These are phyloP conservation scores for Pangasianodon gigas DNA, from an alignment of 2,113 vertebrate species.

Conservation along the genomic window DNA sequence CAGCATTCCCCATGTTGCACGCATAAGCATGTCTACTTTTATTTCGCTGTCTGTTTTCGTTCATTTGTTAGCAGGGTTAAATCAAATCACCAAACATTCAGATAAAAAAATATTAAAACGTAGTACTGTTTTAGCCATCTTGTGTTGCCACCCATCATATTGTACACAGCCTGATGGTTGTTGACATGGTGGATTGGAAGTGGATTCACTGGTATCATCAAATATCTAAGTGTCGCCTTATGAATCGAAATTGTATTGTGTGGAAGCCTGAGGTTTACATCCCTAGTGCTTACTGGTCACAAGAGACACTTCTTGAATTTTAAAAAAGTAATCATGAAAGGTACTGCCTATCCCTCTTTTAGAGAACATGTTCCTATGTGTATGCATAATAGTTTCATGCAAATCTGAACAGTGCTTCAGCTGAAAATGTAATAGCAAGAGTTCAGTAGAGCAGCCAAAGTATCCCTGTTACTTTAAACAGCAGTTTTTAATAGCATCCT, in stretches of 20 bases:
- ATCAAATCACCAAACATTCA: neutral
- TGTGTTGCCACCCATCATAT: neutral
- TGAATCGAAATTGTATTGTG: neutral
- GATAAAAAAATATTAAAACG: neutral
- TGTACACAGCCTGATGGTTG: neutral
- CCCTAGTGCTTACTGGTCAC: neutral
- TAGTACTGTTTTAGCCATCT: neutral
- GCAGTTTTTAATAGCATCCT: neutral
- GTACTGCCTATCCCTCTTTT: neutral
- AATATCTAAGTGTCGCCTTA: neutral
- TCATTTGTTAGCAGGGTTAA: neutral
- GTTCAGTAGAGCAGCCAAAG: neutral
- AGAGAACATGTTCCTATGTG: neutral
- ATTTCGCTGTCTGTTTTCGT: slow-evolving; percentile 14
- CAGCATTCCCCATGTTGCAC: slow-evolving; percentile 23
- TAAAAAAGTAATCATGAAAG: neutral
- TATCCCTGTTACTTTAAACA: neutral
- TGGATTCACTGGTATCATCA: neutral
- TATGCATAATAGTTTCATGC: neutral
- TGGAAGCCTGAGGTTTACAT: neutral
- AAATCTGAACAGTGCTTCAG: neutral
- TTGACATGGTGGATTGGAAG: neutral
- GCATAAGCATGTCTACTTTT: slow-evolving; percentile 25
- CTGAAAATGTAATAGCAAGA: neutral
- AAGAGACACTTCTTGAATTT: neutral